Evolutionary conservation across 2,888 invertebrate species (phyloP).

Genomic region (Conus canariensis): DNA sequence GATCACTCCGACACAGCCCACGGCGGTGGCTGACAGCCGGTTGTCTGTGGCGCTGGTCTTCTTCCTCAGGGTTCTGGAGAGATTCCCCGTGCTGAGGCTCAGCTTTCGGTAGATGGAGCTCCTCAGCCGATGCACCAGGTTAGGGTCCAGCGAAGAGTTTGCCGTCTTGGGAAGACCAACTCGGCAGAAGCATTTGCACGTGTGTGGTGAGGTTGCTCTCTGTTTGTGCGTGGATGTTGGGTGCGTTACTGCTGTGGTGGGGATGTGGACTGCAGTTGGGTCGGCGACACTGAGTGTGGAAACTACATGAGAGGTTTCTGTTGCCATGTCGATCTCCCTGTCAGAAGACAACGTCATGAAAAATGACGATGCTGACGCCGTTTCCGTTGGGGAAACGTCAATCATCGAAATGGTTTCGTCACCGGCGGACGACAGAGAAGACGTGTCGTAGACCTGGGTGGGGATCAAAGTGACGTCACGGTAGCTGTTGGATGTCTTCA

Average conservation of each 20-base stretch:
- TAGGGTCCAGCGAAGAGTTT: not conserved
- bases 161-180: not conserved
- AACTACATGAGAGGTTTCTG: not conserved
- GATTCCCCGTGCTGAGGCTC: not conserved
- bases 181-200: not conserved
- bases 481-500: too few species aligned
- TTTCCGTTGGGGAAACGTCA: too few species aligned
- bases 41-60: slow-evolving; percentile 8
- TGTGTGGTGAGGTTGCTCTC: not conserved
- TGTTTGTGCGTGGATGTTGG: not conserved
- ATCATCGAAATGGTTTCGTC: too few species aligned
- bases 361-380: too few species aligned
- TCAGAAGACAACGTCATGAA: not conserved
- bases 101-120: slow-evolving; percentile 8
- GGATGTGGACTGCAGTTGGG: not conserved
- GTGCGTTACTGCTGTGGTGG: not conserved
- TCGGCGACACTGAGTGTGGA: not conserved
- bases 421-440: too few species aligned
- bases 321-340: not conserved
- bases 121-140: not conserved
- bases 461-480: too few species aligned
- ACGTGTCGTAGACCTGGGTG: too few species aligned
- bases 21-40: not conserved
- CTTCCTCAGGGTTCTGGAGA: not conserved
- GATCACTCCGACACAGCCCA: not conserved